A percentile compares a stretch with the other conserved stretches of the same genome.
These are phyloP conservation scores for Chrysomela aeneicollis DNA, from an alignment of 2,888 invertebrate species.

Conservation along the genomic window DNA sequence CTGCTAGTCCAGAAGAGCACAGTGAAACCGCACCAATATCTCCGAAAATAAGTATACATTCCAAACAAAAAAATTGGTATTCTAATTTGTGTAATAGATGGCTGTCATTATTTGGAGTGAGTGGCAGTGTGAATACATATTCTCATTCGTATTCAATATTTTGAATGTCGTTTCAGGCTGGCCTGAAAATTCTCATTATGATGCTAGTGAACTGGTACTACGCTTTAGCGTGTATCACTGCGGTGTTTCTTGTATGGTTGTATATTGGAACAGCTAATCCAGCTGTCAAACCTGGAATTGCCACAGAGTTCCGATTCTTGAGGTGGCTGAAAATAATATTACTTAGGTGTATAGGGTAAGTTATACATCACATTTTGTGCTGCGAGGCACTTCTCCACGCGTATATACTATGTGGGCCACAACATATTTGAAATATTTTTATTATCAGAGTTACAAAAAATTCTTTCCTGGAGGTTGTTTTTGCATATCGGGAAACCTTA, in stretches of 20 bases:
- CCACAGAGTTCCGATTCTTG: constrained; percentile 83
- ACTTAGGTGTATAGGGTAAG: constrained; percentile 79
- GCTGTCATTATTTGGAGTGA: constrained; percentile 90
- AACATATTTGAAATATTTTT: too few relatives aligned
- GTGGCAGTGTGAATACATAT: constrained; percentile 15
- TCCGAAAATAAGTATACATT: constrained; percentile 76
- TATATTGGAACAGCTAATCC: constrained; percentile 96
- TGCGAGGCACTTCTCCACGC: too few relatives aligned
- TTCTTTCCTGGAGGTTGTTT: too few relatives aligned
- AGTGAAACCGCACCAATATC: constrained; percentile 64
- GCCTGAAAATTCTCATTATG: constrained; percentile 88
- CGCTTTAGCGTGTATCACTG: constrained; percentile 82
- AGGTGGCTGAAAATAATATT: constrained; percentile 78
- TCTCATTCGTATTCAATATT: neutral
- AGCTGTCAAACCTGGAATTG: constrained; percentile 91
- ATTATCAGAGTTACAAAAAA: too few relatives aligned
- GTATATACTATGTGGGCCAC: too few relatives aligned
- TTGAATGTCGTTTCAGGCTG: too few relatives aligned
- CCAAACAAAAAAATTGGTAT: constrained; percentile 95
- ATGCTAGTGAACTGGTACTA: constrained; percentile 94
- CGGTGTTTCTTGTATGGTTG: constrained; percentile 87
- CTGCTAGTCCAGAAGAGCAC: constrained; percentile 55
- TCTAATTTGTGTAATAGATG: constrained; percentile 93
- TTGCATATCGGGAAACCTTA: too few relatives aligned
- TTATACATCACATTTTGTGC: constrained; percentile 25